Evolutionary conservation across 2,888 invertebrate genomes (phyloP).

Genomic region (Apamea crenata): DNA sequence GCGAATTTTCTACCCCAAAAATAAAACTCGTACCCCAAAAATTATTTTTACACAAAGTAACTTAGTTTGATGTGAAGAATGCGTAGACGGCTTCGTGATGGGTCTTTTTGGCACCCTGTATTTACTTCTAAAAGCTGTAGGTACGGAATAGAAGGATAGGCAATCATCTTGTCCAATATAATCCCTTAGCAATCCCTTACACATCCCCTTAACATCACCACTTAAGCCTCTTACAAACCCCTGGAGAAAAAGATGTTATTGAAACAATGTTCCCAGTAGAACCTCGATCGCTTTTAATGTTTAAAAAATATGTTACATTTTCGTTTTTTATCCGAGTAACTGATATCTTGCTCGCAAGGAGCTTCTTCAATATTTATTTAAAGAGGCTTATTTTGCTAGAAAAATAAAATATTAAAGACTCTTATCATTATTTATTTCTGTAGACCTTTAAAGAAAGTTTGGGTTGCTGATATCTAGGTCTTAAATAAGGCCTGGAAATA

Average conservation of each 20-base stretch:
- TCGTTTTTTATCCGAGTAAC: not conserved
- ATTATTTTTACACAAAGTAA: not conserved
- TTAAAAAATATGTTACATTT: slow-evolving; percentile 9
- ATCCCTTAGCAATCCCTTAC: slow-evolving; percentile 17
- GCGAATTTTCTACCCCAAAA: not conserved
- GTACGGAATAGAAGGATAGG: not conserved
- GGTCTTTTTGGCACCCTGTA: not conserved
- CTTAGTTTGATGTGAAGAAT: not conserved
- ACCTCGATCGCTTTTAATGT: not conserved
- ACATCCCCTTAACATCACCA: slow-evolving; percentile 22
- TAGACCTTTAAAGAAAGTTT: not conserved
- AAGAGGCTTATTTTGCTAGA: not conserved
- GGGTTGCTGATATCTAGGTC: not conserved
- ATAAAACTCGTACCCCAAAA: not conserved
- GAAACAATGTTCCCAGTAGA: slow-evolving; percentile 19
- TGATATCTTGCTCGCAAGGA: slow-evolving; percentile 9
- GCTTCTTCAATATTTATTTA: slow-evolving; percentile 5
- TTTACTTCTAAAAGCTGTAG: not conserved
- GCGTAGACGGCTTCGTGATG: not conserved
- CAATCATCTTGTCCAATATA: slow-evolving; percentile 26
- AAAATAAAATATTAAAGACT: not conserved
- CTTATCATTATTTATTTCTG: not conserved
- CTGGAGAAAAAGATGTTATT: slow-evolving; percentile 6
- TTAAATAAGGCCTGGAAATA: not conserved
- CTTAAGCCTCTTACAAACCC: slow-evolving; percentile 34